Evolutionary conservation across 2,113 vertebrate genomes (phyloP).

Genomic region (Cranoglanis bouderius): DNA sequence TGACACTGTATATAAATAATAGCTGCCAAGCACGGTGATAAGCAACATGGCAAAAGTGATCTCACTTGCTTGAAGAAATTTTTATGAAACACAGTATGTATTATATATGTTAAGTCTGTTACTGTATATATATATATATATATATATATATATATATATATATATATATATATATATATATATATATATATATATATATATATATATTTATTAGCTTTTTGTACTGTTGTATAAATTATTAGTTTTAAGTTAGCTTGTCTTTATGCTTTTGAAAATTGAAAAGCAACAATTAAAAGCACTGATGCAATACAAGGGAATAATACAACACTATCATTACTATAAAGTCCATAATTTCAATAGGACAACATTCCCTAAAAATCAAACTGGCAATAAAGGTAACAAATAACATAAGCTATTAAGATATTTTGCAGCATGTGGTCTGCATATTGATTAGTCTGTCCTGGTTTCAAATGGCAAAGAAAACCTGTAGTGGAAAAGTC

Average conservation of each 20-base stretch:
- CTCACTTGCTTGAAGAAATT: neutral
- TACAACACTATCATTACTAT: neutral
- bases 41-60: neutral
- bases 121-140: too few relatives aligned
- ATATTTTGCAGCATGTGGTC: neutral
- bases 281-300: neutral
- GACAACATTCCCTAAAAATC: neutral
- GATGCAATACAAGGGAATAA: neutral
- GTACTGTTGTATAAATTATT: neutral
- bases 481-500: neutral
- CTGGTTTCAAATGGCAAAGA: neutral
- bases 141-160: too few relatives aligned
- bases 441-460: neutral
- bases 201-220: too few relatives aligned
- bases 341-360: neutral
- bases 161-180: too few relatives aligned
- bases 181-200: too few relatives aligned
- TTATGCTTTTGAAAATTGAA: neutral
- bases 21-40: neutral
- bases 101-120: neutral
- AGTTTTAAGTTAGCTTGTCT: neutral
- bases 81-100: neutral
- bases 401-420: neutral
- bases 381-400: neutral
- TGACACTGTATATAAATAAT: neutral